phyloP scores from a whole-genome alignment of 2,888 invertebrate genomes.

The Pheosia tremula region DNA sequence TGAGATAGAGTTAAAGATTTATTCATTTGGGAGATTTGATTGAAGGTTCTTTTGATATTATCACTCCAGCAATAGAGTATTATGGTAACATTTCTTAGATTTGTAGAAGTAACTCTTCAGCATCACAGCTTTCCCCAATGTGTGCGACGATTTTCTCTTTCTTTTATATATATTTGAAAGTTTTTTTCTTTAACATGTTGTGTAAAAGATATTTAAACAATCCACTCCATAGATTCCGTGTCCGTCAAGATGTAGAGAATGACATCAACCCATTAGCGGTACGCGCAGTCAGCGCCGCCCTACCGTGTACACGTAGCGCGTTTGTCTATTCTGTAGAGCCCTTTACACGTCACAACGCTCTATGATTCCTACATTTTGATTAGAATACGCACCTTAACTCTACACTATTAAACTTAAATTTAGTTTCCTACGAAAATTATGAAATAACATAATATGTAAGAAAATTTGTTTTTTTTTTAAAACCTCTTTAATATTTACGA shows the following conservation, averaged over 20 bases:
- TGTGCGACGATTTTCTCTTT: neutral
- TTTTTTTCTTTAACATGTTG: no score
- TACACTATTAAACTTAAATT: no score
- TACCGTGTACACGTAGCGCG: constrained; percentile 45
- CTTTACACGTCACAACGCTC: constrained; percentile 36
- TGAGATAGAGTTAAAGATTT: neutral
- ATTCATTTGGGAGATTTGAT: neutral
- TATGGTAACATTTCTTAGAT: no score
- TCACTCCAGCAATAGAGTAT: no score
- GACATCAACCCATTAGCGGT: constrained; percentile 80
- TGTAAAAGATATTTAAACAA: constrained; percentile 4
- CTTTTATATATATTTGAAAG: no score
- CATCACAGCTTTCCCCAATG: no score
- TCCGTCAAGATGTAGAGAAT: constrained; percentile 56
- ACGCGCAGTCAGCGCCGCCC: constrained; percentile 60
- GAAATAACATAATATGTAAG: no score
- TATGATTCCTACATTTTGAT: no score
- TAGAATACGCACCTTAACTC: no score
- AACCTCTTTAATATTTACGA: no score
- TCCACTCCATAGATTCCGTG: constrained; percentile 45
- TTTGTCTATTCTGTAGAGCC: constrained; percentile 32
- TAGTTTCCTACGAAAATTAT: no score
- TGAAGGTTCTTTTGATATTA: neutral
- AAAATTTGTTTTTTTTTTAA: no score
- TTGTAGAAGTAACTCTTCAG: neutral